phyloP scores from a whole-genome alignment of 2,113 vertebrate genomes.

The Carassius auratus region DNA sequence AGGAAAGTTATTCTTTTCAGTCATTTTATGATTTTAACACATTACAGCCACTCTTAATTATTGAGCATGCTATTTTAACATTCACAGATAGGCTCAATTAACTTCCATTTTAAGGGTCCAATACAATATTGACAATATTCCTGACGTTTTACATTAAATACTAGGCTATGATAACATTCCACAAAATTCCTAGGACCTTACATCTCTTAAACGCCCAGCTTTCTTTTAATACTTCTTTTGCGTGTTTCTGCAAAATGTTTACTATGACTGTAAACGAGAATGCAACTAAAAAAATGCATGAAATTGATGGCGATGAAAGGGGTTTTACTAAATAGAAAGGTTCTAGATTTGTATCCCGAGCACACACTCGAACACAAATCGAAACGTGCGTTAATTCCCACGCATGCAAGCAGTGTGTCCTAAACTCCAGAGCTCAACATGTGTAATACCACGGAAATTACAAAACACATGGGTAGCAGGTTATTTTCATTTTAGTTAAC shows the following conservation, averaged over 20 bases:
- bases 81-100: not conserved
- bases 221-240: too few species aligned
- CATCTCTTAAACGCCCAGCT: not conserved
- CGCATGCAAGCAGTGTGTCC: conserved; percentile 35
- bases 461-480: conserved; percentile 12
- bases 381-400: conserved; percentile 68
- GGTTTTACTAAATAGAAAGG: not conserved
- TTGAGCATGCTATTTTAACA: too few species aligned
- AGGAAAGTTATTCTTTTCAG: not conserved
- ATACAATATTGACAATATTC: not conserved
- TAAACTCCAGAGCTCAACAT: conserved; percentile 12
- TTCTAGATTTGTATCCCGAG: not conserved
- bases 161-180: not conserved
- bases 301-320: not conserved
- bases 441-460: conserved; percentile 47
- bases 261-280: conserved; percentile 1
- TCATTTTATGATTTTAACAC: not conserved
- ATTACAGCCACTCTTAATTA: too few species aligned
- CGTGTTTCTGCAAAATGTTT: not conserved
- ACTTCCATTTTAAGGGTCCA: not conserved
- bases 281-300: not conserved
- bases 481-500: conserved; percentile 33
- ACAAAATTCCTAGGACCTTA: not conserved
- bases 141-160: not conserved
- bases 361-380: not conserved